These are phyloP conservation scores for Achroia grisella DNA, from an alignment of 1,140 invertebrate species.

Conservation along the genomic window DNA sequence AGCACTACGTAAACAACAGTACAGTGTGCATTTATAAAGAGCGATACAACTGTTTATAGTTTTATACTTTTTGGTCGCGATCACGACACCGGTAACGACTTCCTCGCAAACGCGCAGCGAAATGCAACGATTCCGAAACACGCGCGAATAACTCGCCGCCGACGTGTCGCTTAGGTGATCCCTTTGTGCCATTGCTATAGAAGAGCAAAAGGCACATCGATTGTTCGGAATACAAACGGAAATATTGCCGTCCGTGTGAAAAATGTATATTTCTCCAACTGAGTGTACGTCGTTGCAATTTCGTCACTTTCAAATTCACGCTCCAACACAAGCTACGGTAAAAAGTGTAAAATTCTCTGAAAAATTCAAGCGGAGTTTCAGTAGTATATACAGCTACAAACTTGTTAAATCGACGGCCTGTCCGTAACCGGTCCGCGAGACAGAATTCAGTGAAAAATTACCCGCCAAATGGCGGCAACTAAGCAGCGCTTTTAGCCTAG, in stretches of 20 bases:
- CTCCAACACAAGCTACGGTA: constrained; percentile 8
- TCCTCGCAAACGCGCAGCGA: constrained; percentile 33
- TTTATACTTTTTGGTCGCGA: constrained; percentile 47
- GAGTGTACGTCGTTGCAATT: constrained; percentile 23
- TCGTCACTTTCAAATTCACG: constrained; percentile 24
- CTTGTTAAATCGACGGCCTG: constrained; percentile 25
- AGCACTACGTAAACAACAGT: not conserved
- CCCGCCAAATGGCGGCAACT: constrained; percentile 22
- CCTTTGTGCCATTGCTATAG: constrained; percentile 31
- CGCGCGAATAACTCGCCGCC: constrained; percentile 28
- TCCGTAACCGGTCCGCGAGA: constrained; percentile 18
- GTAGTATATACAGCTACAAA: constrained; percentile 18
- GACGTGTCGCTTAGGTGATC: constrained; percentile 1
- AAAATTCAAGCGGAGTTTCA: not conserved
- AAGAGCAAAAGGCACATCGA: constrained; percentile 39
- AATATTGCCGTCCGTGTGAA: constrained; percentile 44
- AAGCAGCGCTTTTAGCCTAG: constrained; percentile 44
- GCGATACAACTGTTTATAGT: constrained; percentile 33
- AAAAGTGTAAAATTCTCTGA: not conserved
- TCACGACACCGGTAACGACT: constrained; percentile 50
- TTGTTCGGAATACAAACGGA: constrained; percentile 49
- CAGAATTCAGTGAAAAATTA: constrained; percentile 48
- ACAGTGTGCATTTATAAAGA: constrained; percentile 28
- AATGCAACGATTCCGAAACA: constrained; percentile 48
- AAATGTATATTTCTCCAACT: constrained; percentile 52